A percentile compares a stretch with the other conserved stretches of the same genome.
phyloP scores from a whole-genome alignment of 2,797 vertebrate species.

The Leucoraja ocellata region DNA sequence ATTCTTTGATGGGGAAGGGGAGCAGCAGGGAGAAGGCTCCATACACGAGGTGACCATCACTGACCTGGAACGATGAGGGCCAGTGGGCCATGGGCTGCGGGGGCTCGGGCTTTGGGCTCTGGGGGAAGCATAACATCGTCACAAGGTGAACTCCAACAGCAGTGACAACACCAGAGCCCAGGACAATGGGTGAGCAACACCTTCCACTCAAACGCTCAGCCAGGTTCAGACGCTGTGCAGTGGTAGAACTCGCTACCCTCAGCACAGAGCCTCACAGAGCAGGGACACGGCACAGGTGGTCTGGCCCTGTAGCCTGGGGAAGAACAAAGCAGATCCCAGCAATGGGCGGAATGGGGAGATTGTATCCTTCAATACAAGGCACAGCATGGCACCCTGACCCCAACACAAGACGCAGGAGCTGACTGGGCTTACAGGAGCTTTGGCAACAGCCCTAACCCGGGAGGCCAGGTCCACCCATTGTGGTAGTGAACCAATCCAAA shows the following conservation, averaged over 20 bases:
- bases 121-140: background rate
- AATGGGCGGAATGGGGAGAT: background rate
- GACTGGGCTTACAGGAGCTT: background rate
- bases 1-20: background rate
- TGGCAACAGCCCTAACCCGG: background rate
- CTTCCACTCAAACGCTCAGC: background rate
- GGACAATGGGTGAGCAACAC: background rate
- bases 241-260: too few relatives aligned
- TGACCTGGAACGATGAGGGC: background rate
- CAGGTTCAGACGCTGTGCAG: background rate
- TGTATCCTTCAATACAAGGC: background rate
- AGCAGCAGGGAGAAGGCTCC: background rate
- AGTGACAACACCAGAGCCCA: background rate
- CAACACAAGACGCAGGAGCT: background rate
- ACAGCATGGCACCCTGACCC: background rate
- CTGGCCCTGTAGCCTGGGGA: background rate
- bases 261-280: background rate
- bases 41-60: background rate
- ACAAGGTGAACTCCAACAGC: background rate
- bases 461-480: background rate
- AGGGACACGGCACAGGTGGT: background rate
- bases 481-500: background rate
- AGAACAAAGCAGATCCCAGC: background rate
- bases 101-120: background rate
- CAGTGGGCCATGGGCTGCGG: background rate